Percentiles rank a stretch among this genome's conserved stretches.
Conservation (phyloP, 2,888 invertebrate species). For the Tipula lateralis region DNA sequence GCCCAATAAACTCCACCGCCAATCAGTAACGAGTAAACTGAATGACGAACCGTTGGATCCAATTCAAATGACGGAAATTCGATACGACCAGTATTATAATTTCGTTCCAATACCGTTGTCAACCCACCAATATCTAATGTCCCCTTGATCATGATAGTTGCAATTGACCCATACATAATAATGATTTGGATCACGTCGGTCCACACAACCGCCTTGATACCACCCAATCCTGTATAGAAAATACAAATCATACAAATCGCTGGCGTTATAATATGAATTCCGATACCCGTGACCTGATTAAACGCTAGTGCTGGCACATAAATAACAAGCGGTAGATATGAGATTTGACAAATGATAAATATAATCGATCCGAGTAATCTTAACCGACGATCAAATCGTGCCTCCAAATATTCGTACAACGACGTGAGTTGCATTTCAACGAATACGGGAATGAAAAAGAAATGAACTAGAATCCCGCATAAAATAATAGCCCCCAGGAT, state of each 20-base stretch:
- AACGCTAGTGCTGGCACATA: constrained; percentile 54
- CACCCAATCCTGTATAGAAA: constrained; percentile 81
- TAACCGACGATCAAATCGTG: constrained; percentile 63
- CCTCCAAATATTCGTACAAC: constrained; percentile 72
- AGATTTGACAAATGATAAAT: constrained; percentile 39
- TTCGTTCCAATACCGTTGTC: constrained; percentile 59
- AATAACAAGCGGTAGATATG: constrained; percentile 65
- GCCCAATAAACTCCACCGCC: constrained; percentile 75
- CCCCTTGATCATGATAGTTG: constrained; percentile 68
- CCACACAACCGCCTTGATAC: constrained; percentile 76
- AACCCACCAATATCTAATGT: constrained; percentile 69
- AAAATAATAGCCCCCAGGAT: constrained; percentile 46
- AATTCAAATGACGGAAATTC: constrained; percentile 60
- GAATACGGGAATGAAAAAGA: constrained; percentile 64
- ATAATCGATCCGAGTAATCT: constrained; percentile 65
- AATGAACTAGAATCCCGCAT: constrained; percentile 55
- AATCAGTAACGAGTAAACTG: constrained; percentile 68
- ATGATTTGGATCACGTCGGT: constrained; percentile 75
- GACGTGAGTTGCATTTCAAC: constrained; percentile 66
- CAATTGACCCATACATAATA: constrained; percentile 69
- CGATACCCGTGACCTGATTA: constrained; percentile 53
- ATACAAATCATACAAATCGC: constrained; percentile 73
- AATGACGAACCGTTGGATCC: constrained; percentile 72
- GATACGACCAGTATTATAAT: constrained; percentile 63
- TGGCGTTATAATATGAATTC: constrained; percentile 69